Evolutionary conservation across 2,797 vertebrate genomes (phyloP).

Genomic region (Psittacula derbiana): DNA sequence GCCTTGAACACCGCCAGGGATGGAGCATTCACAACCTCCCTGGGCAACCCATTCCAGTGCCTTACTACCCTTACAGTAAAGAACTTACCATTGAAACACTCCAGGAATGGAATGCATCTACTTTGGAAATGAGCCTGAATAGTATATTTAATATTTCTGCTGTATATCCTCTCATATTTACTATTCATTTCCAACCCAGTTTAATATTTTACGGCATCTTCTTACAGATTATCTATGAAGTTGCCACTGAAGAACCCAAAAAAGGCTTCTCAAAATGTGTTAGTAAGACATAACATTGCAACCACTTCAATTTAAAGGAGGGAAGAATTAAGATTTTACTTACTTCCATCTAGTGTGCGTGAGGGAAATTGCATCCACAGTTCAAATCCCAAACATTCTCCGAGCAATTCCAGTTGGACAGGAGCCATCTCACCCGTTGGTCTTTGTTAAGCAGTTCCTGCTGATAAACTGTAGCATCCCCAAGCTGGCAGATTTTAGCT

Average conservation of each 20-base stretch:
- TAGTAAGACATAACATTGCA: not conserved
- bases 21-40: too few relatives aligned
- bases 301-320: not conserved
- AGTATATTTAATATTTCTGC: not conserved
- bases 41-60: too few relatives aligned
- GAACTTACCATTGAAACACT: not conserved
- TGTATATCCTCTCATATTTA: not conserved
- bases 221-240: not conserved
- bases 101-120: not conserved
- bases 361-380: conserved; percentile 40
- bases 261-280: not conserved
- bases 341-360: conserved; percentile 61
- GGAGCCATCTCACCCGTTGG: not conserved
- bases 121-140: not conserved
- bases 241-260: not conserved
- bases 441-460: conserved; percentile 1
- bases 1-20: too few relatives aligned
- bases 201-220: not conserved
- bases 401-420: not conserved
- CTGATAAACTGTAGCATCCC: not conserved
- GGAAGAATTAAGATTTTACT: conserved; percentile 39
- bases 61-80: too few relatives aligned
- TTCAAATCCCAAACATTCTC: not conserved
- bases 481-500: not conserved
- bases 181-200: not conserved